These are phyloP conservation scores for Halcyon smyrnensis DNA, from an alignment of 2,797 vertebrate species.

Conservation along the genomic window DNA sequence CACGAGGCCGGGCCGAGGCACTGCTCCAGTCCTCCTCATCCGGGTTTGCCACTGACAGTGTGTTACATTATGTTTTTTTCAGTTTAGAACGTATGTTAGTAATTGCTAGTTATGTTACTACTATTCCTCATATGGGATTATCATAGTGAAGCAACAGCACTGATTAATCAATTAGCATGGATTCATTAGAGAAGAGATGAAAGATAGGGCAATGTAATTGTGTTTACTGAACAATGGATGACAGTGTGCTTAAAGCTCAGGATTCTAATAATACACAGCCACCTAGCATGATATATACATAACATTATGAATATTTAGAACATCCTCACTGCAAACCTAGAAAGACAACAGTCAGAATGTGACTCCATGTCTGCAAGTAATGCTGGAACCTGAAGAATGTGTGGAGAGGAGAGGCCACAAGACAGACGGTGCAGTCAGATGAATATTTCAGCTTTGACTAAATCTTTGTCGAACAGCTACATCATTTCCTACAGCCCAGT, in stretches of 20 bases:
- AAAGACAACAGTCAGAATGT: not conserved
- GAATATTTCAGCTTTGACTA: not conserved
- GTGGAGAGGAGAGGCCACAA: not conserved
- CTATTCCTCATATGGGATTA: constrained; percentile 51
- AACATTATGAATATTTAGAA: constrained; percentile 45
- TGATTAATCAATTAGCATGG: constrained; percentile 71
- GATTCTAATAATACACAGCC: constrained; percentile 34
- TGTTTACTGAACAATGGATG: constrained; percentile 69
- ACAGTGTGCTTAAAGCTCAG: constrained; percentile 25
- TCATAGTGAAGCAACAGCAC: constrained; percentile 34
- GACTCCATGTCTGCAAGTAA: not conserved
- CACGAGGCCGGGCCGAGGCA: rapidly evolving
- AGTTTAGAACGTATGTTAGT: not conserved
- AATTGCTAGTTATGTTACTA: constrained; percentile 27
- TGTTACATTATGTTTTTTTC: not conserved
- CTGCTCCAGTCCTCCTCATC: rapidly evolving
- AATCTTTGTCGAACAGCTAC: not conserved
- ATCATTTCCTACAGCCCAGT: not conserved
- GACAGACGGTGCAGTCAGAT: not conserved
- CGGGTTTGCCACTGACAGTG: not conserved
- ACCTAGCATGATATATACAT: not conserved
- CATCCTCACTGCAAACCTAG: not conserved
- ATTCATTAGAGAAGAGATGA: constrained; percentile 64
- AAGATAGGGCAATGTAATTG: constrained; percentile 56
- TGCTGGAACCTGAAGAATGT: not conserved